Evolutionary conservation across 2,888 invertebrate species (phyloP).

Genomic region (Polydesmus complanatus): DNA sequence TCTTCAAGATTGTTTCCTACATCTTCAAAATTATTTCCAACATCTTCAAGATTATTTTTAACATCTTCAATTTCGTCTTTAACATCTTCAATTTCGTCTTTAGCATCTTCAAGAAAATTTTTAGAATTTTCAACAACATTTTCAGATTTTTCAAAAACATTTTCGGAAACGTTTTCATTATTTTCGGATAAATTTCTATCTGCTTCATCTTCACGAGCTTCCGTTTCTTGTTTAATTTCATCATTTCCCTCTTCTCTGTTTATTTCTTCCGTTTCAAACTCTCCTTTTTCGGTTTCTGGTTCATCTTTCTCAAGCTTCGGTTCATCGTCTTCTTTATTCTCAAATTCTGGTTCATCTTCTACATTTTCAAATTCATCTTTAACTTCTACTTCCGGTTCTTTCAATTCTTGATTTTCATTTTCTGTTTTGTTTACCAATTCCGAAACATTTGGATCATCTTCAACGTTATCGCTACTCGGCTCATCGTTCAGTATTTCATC

Average conservation of each 20-base stretch:
- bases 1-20: constrained; percentile 17
- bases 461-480: constrained; percentile 1
- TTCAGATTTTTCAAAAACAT: background rate
- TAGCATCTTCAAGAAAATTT: too few species aligned
- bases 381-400: background rate
- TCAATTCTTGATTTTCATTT: constrained; percentile 1
- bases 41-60: constrained; percentile 34
- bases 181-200: too few species aligned
- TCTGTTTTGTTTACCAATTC: too few species aligned
- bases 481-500: background rate
- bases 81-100: constrained; percentile 1
- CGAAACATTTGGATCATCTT: background rate
- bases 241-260: background rate
- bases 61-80: constrained; percentile 28
- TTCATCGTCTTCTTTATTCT: background rate
- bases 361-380: background rate
- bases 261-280: background rate
- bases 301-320: background rate
- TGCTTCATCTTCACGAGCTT: background rate
- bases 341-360: background rate
- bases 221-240: background rate
- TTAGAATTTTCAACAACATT: background rate
- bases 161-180: too few species aligned
- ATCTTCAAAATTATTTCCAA: constrained; percentile 39
- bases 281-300: background rate